phyloP scores from a whole-genome alignment of 2,113 vertebrate species.

The Siphamia tubifer region DNA sequence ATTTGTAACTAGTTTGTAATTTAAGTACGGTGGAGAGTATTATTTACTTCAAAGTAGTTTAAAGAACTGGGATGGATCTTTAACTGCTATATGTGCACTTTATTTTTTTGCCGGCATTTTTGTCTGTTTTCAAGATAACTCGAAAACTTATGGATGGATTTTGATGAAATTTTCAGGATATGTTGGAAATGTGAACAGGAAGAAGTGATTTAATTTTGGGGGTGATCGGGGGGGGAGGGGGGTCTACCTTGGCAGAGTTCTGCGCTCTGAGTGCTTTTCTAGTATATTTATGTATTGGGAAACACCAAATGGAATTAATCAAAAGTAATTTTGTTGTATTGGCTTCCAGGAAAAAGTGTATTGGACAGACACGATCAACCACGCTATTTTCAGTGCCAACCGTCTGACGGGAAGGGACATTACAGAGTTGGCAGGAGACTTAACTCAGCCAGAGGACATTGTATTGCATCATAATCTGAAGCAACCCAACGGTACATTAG shows the following conservation, averaged over 20 bases:
- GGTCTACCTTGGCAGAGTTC: too few species aligned
- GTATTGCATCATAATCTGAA: constrained; percentile 84
- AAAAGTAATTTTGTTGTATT: background rate
- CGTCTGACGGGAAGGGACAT: constrained; percentile 83
- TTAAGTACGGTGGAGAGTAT: background rate
- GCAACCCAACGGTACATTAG: constrained; percentile 81
- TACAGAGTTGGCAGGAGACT: constrained; percentile 67
- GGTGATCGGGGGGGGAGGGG: too few species aligned
- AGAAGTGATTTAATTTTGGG: too few species aligned
- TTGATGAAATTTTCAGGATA: too few species aligned
- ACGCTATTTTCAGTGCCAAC: constrained; percentile 85
- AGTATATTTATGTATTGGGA: background rate
- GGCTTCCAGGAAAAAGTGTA: constrained; percentile 85
- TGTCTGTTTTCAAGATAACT: too few species aligned
- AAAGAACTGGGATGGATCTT: background rate
- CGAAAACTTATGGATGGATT: too few species aligned
- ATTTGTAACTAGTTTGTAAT: background rate
- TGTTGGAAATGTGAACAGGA: too few species aligned
- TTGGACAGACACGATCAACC: constrained; percentile 82
- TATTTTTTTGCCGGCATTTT: too few species aligned
- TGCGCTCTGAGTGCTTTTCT: too few species aligned
- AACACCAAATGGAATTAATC: background rate
- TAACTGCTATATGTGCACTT: background rate
- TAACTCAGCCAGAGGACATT: constrained; percentile 82
- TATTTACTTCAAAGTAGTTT: background rate